Evolutionary conservation across 30 jellyfish, hydroid and myxozoan genomes (phyloP), one percentile per base, ranked within the genome.

Genomic region (Turritopsis dohrnii): DNA sequence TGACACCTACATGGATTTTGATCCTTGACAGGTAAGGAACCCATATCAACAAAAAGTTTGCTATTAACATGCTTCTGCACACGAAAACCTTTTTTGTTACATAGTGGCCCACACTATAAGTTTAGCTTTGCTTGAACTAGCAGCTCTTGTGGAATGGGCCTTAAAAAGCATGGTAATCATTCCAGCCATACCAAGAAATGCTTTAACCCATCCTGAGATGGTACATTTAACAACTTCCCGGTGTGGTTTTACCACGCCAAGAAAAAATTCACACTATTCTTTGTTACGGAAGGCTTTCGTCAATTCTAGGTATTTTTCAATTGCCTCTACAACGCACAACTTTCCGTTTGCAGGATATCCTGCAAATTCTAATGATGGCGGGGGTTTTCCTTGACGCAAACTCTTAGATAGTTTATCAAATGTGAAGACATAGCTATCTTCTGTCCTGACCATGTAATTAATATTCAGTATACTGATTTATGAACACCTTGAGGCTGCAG

Each of bases 111-210:
- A n/a, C n/a, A n/a, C 86, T n/a, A n/a, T n/a, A 21, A 80, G 21
- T 80, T 66, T 66, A 28, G 89, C 85, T 30, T 71, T 66, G 3
- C 72, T 23, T 21, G 84, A 65, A 22, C 73, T 65, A 27, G 85
- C 85, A 27, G 85, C 52, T 41, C 85, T 1, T 27, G 74, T 79
- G 21, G 85, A 79, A 79, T 79, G 85, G 25, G 85, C 85, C 79
- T 79, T 79, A 41, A 79, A 52, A 79, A 79, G 29, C 52, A 18
- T 41, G 27, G 76, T 79, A 71, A 24, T 80, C 5, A 79, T 52
- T 54, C 85, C 75, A 19, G 85, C 75, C 29, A 23, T 79, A 27
- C 29, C 85, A 28, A 79, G 85, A 18, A 79, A 52, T 23, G 27
- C 30, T 79, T 41, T 79, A 20, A 79, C 76, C 85, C 81, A 79